Evolutionary conservation across 2,113 vertebrate species (phyloP).

Genomic region (Pachypanchax playfairii): DNA sequence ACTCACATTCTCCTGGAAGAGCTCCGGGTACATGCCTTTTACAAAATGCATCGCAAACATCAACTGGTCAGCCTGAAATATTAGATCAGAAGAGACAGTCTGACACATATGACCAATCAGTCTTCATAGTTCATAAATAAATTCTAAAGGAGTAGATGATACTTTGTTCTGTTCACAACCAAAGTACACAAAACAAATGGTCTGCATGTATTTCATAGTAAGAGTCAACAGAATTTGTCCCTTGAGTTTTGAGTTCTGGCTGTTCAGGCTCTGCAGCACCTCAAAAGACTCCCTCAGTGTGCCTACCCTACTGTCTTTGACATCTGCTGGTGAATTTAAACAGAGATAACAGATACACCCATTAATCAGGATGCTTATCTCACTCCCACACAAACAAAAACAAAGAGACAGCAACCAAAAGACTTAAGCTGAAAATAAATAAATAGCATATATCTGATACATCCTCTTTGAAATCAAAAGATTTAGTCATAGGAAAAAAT

Average conservation of each 20-base stretch:
- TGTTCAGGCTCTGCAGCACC: conserved; percentile 12
- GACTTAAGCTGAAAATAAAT: background rate
- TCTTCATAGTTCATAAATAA: background rate
- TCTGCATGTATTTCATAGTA: background rate
- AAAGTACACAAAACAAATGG: background rate
- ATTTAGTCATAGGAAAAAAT: no score
- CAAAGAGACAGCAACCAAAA: conserved; percentile 1
- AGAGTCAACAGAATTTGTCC: background rate
- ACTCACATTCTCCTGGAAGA: conserved; percentile 95
- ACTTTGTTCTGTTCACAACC: background rate
- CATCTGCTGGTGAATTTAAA: conserved; percentile 15
- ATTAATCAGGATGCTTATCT: conserved; percentile 57
- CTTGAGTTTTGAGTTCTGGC: background rate
- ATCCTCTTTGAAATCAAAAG: no score
- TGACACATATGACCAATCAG: background rate
- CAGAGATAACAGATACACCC: conserved; percentile 43
- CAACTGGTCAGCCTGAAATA: conserved; percentile 89
- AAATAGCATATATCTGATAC: no score
- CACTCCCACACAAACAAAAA: conserved; percentile 9
- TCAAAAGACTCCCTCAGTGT: background rate
- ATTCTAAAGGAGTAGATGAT: background rate
- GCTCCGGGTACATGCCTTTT: conserved; percentile 90
- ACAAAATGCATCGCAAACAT: conserved; percentile 98
- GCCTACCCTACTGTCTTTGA: conserved; percentile 1
- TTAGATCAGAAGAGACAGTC: background rate